A percentile compares a stretch with the other conserved stretches of the same genome.
These are phyloP conservation scores for Timema cristinae DNA, from an alignment of 2,888 invertebrate genomes.

Conservation along the genomic window DNA sequence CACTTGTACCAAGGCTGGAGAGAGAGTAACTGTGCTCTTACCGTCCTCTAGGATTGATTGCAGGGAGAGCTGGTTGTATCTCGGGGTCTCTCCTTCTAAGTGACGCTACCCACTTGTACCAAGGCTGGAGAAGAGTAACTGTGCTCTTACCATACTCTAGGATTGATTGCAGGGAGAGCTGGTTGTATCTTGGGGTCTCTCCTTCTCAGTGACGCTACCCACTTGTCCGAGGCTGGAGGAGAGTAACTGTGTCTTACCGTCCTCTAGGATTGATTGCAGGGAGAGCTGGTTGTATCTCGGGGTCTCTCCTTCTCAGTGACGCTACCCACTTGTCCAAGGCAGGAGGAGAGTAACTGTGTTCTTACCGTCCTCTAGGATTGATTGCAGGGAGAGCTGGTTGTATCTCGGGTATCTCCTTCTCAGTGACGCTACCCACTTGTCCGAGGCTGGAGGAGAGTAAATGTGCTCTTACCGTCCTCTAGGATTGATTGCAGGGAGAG, in stretches of 20 bases:
- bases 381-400: slow-evolving; percentile 63
- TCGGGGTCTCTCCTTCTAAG: slow-evolving; percentile 48
- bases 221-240: slow-evolving; percentile 53
- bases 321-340: slow-evolving; percentile 66
- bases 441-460: slow-evolving; percentile 45
- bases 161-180: slow-evolving; percentile 58
- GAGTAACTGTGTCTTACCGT: neutral
- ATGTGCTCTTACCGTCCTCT: too few species aligned
- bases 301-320: slow-evolving; percentile 60
- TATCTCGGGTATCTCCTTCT: slow-evolving; percentile 61
- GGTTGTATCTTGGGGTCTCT: slow-evolving; percentile 57
- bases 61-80: slow-evolving; percentile 60
- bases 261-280: slow-evolving; percentile 56
- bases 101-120: slow-evolving; percentile 64
- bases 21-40: slow-evolving; percentile 1
- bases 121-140: slow-evolving; percentile 41
- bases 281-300: slow-evolving; percentile 60
- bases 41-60: slow-evolving; percentile 48
- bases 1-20: slow-evolving; percentile 56
- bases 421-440: slow-evolving; percentile 66
- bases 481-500: slow-evolving; percentile 58
- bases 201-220: slow-evolving; percentile 63
- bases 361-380: slow-evolving; percentile 38
- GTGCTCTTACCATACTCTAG: slow-evolving; percentile 28
- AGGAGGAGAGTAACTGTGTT: slow-evolving; percentile 28